These are phyloP conservation scores for Gastrophryne carolinensis DNA, from an alignment of 2,797 vertebrate species.

Conservation along the genomic window DNA sequence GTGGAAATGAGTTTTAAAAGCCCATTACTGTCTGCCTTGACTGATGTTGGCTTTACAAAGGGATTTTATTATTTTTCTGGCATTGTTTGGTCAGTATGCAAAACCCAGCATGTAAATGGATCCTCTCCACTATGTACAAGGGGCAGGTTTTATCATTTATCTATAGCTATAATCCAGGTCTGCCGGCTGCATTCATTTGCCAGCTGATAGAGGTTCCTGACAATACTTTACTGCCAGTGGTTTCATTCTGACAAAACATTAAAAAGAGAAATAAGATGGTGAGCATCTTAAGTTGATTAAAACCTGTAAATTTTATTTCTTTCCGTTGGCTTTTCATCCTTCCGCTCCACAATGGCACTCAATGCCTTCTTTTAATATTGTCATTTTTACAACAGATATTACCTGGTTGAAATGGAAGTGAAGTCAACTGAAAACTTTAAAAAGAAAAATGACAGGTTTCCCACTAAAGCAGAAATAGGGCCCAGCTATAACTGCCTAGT, in stretches of 20 bases:
- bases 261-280: conserved; percentile 37
- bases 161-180: neutral
- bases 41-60: neutral
- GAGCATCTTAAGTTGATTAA: conserved; percentile 36
- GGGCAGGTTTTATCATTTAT: neutral
- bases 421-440: conserved; percentile 35
- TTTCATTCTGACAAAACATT: conserved; percentile 41
- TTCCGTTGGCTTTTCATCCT: conserved; percentile 6
- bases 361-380: conserved; percentile 28
- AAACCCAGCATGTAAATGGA: conserved; percentile 2
- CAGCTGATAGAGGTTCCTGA: neutral
- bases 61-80: neutral
- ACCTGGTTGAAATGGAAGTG: conserved; percentile 30
- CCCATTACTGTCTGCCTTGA: neutral
- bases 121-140: neutral
- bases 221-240: conserved; percentile 16
- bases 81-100: neutral
- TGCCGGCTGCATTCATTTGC: conserved; percentile 17
- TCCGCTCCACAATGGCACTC: neutral
- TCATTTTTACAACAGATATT: conserved; percentile 41
- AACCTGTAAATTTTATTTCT: conserved; percentile 42
- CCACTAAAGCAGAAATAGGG: conserved; percentile 18
- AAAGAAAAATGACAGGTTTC: conserved; percentile 4
- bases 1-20: neutral
- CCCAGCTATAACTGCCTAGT: neutral